Evolutionary conservation across 2,888 invertebrate species (phyloP), one percentile per base, ranked within the genome.

Genomic region (Mellilla xanthometata): DNA sequence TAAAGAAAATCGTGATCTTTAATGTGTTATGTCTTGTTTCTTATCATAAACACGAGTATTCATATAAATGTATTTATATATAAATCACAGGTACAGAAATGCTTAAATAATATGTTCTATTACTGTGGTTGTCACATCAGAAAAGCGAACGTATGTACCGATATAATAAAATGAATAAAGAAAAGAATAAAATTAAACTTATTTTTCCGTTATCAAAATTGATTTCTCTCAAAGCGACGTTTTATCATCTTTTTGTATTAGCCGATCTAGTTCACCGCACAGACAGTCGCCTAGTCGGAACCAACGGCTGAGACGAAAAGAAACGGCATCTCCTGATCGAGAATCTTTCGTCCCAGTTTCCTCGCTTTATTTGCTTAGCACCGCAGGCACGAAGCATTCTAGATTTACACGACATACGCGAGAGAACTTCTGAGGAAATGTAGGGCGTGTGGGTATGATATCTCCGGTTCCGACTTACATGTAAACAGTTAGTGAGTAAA

Each of bases 291-390:
- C n/a, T n/a, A n/a, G 24, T 19, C 3, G 15, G n/a, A n/a, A n/a
- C n/a, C n/a, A 24, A 24, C 24, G 8, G 24, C 15, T 19, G 15
- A 19, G n/a, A 8, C 24, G 24, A 24, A 24, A n/a, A 57, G 55
- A 57, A 48, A 48, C 46, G 40, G 28, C 36, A 44, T 41, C 35
- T 23, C 41, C 26, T 35, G 35, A 44, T 36, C 46, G 52, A 58
- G 34, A 58, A 60, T 65, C 55, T 64, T 58, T 62, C 57, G 55
- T 44, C 65, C 56, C 41, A 62, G 60, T 65, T 60, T 40, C 51
- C 10, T 31, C 29, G 48, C 54, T 60, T 58, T 63, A 60, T 67
- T 68, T 61, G 48, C 56, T 66, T 59, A 58, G 65, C 48, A 68
- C 52, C 44, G 30, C 54, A 54, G 47, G 58, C 57, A 59, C 59